A percentile compares a stretch with the other conserved stretches of the same genome.
phyloP scores from a whole-genome alignment of 2,113 vertebrate genomes.

The Xiphorhynchus elegans region DNA sequence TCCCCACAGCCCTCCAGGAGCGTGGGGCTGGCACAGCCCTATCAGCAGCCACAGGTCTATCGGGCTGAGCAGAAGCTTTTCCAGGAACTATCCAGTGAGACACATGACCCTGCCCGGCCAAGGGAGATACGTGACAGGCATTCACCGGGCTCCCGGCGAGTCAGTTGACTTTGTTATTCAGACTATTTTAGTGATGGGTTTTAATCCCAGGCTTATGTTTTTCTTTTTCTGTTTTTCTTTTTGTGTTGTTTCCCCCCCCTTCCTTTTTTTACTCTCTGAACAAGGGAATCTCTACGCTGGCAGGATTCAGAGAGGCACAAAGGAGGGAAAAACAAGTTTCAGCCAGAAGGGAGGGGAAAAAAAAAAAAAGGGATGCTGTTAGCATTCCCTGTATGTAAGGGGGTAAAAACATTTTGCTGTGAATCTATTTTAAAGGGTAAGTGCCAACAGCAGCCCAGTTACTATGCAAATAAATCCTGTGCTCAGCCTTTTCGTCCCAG shows the following conservation, averaged over 20 bases:
- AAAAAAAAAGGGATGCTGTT: conserved; percentile 8
- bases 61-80: conserved; percentile 55
- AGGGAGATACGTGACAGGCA: conserved; percentile 40
- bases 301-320: conserved; percentile 57
- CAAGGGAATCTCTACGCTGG: conserved; percentile 63
- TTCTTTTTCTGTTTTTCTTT: not conserved
- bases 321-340: not conserved
- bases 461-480: not conserved
- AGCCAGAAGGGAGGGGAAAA: not conserved
- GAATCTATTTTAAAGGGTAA: conserved; percentile 17
- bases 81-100: conserved; percentile 54
- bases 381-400: not conserved
- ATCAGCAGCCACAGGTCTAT: conserved; percentile 67
- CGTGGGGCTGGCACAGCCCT: not conserved
- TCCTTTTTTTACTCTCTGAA: conserved; percentile 28
- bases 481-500: not conserved
- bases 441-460: not conserved
- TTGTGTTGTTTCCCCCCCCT: not conserved
- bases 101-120: not conserved
- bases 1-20: not conserved
- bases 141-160: not conserved
- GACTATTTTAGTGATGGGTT: conserved; percentile 56
- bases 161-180: conserved; percentile 63
- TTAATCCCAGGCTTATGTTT: conserved; percentile 45
- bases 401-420: conserved; percentile 39